Evolutionary conservation across 1,140 invertebrate species (phyloP).

Genomic region (Neodiprion virginianus): DNA sequence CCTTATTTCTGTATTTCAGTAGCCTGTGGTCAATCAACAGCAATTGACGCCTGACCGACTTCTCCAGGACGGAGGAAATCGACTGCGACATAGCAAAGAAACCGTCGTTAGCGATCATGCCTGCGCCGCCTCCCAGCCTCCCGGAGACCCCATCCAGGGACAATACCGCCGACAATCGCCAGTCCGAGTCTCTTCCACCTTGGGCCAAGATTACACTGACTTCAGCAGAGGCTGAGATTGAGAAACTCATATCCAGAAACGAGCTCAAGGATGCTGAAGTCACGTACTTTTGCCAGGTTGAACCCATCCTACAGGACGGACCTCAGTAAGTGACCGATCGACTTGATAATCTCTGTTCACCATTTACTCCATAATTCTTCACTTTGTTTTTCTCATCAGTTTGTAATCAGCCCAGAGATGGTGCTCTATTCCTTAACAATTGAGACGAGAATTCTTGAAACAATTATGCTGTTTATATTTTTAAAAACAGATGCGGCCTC

Average conservation of each 20-base stretch:
- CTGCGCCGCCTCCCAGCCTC: conserved; percentile 48
- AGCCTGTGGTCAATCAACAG: too few species aligned
- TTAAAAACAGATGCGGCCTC: conserved; percentile 74
- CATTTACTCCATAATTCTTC: too few species aligned
- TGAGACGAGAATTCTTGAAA: not conserved
- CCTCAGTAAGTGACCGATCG: conserved; percentile 52
- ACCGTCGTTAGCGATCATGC: conserved; percentile 36
- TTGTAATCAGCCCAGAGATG: not conserved
- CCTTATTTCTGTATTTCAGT: too few species aligned
- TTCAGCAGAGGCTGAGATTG: conserved; percentile 53
- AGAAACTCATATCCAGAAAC: conserved; percentile 55
- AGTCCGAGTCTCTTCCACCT: conserved; percentile 48
- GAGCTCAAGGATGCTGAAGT: conserved; percentile 58
- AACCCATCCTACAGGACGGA: conserved; percentile 61
- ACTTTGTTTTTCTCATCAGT: too few species aligned
- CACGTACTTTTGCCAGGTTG: conserved; percentile 56
- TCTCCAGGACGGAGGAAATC: too few species aligned
- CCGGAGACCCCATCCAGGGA: conserved; percentile 44
- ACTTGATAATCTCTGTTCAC: too few species aligned
- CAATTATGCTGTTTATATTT: conserved; percentile 11
- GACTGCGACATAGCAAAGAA: conserved; percentile 8
- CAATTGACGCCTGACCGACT: too few species aligned
- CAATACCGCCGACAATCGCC: conserved; percentile 44
- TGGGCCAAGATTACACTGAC: conserved; percentile 58
- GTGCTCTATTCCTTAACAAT: not conserved